Evolutionary conservation across 2,888 invertebrate genomes (phyloP), one percentile per base, ranked within the genome.

Genomic region (Thysanoteuthis rhombus): DNA sequence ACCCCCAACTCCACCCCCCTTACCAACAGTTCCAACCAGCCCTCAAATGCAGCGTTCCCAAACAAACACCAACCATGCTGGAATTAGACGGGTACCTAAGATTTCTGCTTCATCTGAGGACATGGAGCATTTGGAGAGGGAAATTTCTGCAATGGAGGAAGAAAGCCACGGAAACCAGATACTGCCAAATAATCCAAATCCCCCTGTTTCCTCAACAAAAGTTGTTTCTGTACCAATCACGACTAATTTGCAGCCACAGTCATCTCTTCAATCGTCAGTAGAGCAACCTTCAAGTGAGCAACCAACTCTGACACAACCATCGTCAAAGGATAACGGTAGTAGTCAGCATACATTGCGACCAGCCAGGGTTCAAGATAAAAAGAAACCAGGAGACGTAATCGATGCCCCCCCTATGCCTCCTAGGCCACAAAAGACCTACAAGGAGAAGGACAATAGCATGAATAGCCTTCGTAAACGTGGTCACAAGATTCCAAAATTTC

Each of bases 61-160:
- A 47, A 94, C 93, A 36, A 94, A 94, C 40, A 94, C 95, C 47
- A 95, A 95, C 42, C 95, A 94, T 94, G 95, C 95, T 39, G 95
- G 94, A 75, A 95, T 96, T 25, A 94, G 94, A 90, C 95, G 95
- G 28, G 95, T 95, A 10, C 95, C 95, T 22, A 93, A 95, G 28
- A 94, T 95, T 6, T 94, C 95, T 36, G 96, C 96, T 8, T 95
- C 95, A 1, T 95, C 95, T 25, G 96, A 95, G 42, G 95, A 96
- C 58, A 94, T 95, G 42, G 94, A 93, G 45, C 94, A 94, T 92
- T 94, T 95, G 32, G 95, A 94, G 52, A 93, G 92, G 47, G 91
- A 93, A 94, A 93, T 28, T 42, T 39, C 22, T 38, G 89, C 92
- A 36, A 89, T 93, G 25, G 94, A 94, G 4, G 25, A 25, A 25